Evolutionary conservation across 2,113 vertebrate genomes (phyloP).

Genomic region (Neodontobutis hainanensis): DNA sequence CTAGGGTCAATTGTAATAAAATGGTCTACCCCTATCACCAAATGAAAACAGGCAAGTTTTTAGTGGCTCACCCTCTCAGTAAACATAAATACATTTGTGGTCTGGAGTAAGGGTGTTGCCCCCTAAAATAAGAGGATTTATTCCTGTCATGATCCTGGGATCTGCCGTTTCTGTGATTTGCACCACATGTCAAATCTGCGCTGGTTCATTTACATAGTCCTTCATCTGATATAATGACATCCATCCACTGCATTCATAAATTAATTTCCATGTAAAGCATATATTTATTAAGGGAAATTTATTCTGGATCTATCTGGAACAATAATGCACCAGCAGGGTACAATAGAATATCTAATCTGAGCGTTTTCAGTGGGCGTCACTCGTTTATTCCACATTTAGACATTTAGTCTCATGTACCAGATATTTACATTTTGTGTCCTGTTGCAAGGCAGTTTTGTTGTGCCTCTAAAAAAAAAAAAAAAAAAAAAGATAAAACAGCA

Average conservation of each 20-base stretch:
- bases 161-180: conserved; percentile 65
- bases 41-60: conserved; percentile 57
- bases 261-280: conserved; percentile 78
- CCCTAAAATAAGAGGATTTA: conserved; percentile 66
- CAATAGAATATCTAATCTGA: conserved; percentile 69
- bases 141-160: conserved; percentile 67
- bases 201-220: conserved; percentile 75
- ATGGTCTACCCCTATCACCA: conserved; percentile 45
- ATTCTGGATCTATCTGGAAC: conserved; percentile 70
- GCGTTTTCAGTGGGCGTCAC: conserved; percentile 42
- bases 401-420: conserved; percentile 21
- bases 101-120: conserved; percentile 55
- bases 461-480: conserved; percentile 16
- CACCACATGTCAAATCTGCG: conserved; percentile 70
- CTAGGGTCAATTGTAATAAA: conserved; percentile 70
- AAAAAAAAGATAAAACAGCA: conserved; percentile 44
- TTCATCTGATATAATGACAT: conserved; percentile 75
- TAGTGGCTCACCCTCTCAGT: conserved; percentile 11
- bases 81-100: conserved; percentile 40
- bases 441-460: conserved; percentile 28
- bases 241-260: conserved; percentile 72
- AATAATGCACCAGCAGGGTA: conserved; percentile 62
- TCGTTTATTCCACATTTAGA: conserved; percentile 25
- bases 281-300: conserved; percentile 78
- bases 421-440: conserved; percentile 13